These are phyloP conservation scores for Mesitornis unicolor DNA, from an alignment of 2,113 vertebrate species.

Conservation along the genomic window DNA sequence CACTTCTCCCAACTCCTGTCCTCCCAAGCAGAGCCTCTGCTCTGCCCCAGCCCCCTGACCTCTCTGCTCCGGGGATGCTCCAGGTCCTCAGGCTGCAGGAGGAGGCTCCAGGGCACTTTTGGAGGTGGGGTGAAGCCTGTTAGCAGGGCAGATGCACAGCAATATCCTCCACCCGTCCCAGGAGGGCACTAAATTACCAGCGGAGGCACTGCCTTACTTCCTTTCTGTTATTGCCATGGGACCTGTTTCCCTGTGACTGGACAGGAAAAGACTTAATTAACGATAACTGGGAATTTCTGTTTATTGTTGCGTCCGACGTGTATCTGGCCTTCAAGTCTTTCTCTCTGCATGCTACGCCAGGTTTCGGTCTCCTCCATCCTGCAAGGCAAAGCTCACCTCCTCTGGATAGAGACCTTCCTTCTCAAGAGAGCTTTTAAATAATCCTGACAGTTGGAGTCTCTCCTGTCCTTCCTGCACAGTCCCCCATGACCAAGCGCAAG, in stretches of 20 bases:
- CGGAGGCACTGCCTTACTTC: neutral
- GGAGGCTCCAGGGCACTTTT: neutral
- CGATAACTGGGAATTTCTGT: neutral
- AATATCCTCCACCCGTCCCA: neutral
- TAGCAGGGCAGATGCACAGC: neutral
- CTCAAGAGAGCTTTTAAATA: neutral
- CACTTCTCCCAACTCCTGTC: fast-evolving
- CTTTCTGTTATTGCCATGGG: neutral
- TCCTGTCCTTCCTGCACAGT: neutral
- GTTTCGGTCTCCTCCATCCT: neutral
- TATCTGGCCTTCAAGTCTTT: neutral
- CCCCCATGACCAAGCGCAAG: neutral
- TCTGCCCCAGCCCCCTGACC: fast-evolving
- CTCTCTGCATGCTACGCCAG: neutral
- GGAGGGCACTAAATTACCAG: neutral
- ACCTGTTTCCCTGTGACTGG: neutral
- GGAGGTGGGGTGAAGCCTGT: neutral
- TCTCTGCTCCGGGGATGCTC: neutral
- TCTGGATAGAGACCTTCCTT: neutral
- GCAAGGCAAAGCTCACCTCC: neutral
- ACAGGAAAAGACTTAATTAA: conserved; percentile 9
- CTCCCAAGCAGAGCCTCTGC: neutral
- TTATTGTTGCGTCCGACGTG: neutral
- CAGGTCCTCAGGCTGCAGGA: neutral
- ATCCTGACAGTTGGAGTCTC: neutral